These are phyloP conservation scores for Mareca strepera DNA, from an alignment of 2,797 vertebrate species.

Conservation along the genomic window DNA sequence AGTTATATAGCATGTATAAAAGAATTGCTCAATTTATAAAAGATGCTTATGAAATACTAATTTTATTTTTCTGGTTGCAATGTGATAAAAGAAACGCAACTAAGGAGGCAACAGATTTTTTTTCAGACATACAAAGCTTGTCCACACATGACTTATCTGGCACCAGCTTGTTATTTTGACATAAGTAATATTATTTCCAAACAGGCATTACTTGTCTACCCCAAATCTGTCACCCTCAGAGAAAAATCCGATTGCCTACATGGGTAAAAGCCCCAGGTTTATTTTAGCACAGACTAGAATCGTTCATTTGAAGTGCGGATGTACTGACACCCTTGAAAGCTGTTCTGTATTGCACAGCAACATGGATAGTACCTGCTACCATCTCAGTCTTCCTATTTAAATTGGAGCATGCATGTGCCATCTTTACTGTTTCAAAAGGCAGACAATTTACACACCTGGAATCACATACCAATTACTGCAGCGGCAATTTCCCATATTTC, in stretches of 20 bases:
- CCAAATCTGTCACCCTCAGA: not conserved
- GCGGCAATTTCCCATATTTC: not conserved
- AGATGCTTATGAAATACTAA: not conserved
- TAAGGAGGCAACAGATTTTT: not conserved
- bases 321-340: not conserved
- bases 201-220: not conserved
- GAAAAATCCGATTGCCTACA: not conserved
- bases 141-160: not conserved
- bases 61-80: not conserved
- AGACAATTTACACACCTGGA: not conserved
- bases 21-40: not conserved
- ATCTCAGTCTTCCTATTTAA: accelerated
- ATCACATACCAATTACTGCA: not conserved
- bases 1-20: not conserved
- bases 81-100: not conserved
- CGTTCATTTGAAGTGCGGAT: not conserved
- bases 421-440: not conserved
- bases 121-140: not conserved
- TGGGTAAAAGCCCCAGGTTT: not conserved
- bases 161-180: not conserved
- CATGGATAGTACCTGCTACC: accelerated
- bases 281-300: not conserved
- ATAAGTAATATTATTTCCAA: not conserved
- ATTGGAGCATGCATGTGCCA: not conserved
- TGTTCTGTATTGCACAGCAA: not conserved